Evolutionary conservation across 2,888 invertebrate species (phyloP).

Genomic region (Rhabditoides inermis): DNA sequence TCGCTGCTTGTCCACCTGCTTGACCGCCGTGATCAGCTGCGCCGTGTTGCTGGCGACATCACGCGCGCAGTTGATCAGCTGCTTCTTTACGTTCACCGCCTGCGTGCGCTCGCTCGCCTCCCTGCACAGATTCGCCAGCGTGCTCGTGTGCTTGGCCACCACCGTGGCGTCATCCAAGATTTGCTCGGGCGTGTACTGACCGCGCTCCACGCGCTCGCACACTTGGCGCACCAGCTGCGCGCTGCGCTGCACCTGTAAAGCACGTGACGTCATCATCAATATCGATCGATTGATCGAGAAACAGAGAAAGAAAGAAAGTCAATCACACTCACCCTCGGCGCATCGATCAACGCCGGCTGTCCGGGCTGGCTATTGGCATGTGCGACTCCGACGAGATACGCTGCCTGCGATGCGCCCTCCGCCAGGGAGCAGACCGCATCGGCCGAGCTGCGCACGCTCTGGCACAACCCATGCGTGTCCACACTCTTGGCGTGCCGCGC

Average conservation of each 20-base stretch:
- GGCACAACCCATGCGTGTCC: slow-evolving; percentile 75
- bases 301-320: too few species aligned
- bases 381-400: slow-evolving; percentile 85
- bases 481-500: slow-evolving; percentile 80
- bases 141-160: slow-evolving; percentile 89
- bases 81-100: slow-evolving; percentile 77
- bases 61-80: slow-evolving; percentile 93
- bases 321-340: too few species aligned
- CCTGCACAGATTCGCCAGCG: slow-evolving; percentile 87
- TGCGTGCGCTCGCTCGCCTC: slow-evolving; percentile 80
- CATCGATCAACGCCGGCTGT: slow-evolving; percentile 77
- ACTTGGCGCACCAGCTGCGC: slow-evolving; percentile 82
- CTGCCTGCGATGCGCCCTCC: slow-evolving; percentile 83
- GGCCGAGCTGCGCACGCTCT: slow-evolving; percentile 69
- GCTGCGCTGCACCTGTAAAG: slow-evolving; percentile 77
- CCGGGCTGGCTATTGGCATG: slow-evolving; percentile 77
- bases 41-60: slow-evolving; percentile 94
- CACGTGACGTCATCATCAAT: too few species aligned
- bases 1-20: slow-evolving; percentile 68
- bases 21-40: slow-evolving; percentile 84
- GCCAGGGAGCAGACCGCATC: slow-evolving; percentile 80
- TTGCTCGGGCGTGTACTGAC: slow-evolving; percentile 25
- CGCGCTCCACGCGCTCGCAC: slow-evolving; percentile 60
- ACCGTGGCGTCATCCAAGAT: slow-evolving; percentile 69
- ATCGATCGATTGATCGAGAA: too few species aligned